A percentile compares a stretch with the other conserved stretches of the same genome.
These are phyloP conservation scores for Casuarius casuarius DNA, from an alignment of 2,113 vertebrate genomes.

Conservation along the genomic window DNA sequence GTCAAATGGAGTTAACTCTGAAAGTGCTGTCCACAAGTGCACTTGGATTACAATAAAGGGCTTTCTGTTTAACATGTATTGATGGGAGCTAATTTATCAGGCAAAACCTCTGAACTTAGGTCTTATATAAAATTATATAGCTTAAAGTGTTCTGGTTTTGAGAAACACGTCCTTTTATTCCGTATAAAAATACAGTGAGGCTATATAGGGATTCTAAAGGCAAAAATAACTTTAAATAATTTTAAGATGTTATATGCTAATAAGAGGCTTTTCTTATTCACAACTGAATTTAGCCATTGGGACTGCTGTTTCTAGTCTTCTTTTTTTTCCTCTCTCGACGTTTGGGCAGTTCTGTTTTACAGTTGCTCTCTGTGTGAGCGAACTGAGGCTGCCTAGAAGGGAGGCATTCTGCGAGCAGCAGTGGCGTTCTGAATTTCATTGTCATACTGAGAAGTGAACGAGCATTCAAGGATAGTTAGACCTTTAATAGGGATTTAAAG, in stretches of 20 bases:
- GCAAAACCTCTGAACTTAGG: conserved; percentile 58
- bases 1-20: conserved; percentile 78
- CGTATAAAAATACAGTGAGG: neutral
- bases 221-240: conserved; percentile 50
- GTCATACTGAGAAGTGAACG: neutral
- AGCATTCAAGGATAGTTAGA: neutral
- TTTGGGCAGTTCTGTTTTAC: neutral
- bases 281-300: neutral
- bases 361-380: conserved; percentile 23
- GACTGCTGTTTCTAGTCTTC: neutral
- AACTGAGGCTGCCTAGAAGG: conserved; percentile 32
- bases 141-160: conserved; percentile 3
- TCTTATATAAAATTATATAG: neutral
- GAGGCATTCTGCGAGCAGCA: conserved; percentile 19
- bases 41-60: conserved; percentile 60
- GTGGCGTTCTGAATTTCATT: conserved; percentile 23
- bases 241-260: neutral
- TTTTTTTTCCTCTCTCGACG: neutral
- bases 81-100: conserved; percentile 61
- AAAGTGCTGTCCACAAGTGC: conserved; percentile 70
- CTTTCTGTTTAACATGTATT: conserved; percentile 53
- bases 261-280: neutral
- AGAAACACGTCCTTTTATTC: conserved; percentile 27
- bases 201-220: conserved; percentile 25
- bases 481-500: neutral